Evolutionary conservation across 2,888 invertebrate genomes (phyloP).

Genomic region (Agrochola lota): DNA sequence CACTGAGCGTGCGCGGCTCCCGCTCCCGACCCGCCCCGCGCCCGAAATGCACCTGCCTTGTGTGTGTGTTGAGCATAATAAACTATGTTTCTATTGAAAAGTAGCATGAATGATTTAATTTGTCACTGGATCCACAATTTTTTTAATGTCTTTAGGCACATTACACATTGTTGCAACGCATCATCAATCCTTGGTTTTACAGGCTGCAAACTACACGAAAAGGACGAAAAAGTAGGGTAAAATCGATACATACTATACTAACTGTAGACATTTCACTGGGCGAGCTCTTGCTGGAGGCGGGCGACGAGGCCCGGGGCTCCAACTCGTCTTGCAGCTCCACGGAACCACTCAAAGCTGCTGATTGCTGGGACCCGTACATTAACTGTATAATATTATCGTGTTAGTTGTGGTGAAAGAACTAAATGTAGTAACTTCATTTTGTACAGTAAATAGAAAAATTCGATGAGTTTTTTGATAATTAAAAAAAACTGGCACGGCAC

Average conservation of each 20-base stretch:
- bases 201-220: no score
- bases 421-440: background rate
- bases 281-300: conserved; percentile 95
- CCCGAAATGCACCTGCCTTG: no score
- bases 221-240: background rate
- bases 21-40: no score
- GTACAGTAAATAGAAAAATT: background rate
- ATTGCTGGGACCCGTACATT: conserved; percentile 87
- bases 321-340: conserved; percentile 86
- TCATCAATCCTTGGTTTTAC: background rate
- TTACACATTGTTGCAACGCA: background rate
- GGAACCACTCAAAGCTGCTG: conserved; percentile 84
- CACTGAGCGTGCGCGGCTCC: no score
- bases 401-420: background rate
- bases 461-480: background rate
- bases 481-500: background rate
- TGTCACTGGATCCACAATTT: background rate
- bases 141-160: background rate
- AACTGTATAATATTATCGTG: conserved; percentile 67
- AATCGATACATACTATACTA: conserved; percentile 76
- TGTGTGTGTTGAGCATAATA: background rate
- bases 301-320: conserved; percentile 93
- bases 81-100: background rate
- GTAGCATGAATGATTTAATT: background rate
- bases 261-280: conserved; percentile 95